Conservation (phyloP, 2,113 vertebrate species). For the Pseudorectes ferrugineus region DNA sequence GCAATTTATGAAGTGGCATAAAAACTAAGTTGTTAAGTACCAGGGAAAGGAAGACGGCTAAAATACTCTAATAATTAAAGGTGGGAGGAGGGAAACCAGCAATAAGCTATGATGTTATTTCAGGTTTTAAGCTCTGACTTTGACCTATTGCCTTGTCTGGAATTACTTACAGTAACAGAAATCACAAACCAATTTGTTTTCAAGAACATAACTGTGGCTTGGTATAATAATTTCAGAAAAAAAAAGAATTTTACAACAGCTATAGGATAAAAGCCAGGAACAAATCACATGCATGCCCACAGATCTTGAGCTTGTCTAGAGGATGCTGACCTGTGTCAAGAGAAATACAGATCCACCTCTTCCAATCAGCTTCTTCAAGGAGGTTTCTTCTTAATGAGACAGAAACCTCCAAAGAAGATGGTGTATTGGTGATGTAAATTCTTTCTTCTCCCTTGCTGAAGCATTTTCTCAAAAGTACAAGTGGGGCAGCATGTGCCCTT, state of each 20-base stretch:
- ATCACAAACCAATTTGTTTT: neutral
- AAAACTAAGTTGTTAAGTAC: neutral
- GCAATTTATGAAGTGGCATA: neutral
- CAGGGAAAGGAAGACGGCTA: neutral
- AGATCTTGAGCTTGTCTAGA: neutral
- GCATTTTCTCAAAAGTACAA: neutral
- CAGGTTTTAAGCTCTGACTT: neutral
- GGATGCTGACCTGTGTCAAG: neutral
- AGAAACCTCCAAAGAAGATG: neutral
- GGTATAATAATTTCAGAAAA: neutral
- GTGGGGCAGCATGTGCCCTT: accelerated
- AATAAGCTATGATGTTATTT: neutral
- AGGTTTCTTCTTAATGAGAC: neutral
- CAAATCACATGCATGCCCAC: neutral
- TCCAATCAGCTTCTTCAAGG: neutral
- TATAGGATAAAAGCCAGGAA: neutral
- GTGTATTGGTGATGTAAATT: neutral
- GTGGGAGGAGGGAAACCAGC: accelerated
- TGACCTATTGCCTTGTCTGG: neutral
- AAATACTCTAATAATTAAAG: neutral
- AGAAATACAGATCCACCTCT: neutral
- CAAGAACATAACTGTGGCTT: neutral
- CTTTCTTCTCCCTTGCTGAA: neutral
- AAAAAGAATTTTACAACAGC: neutral
- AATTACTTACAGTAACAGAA: neutral